These are phyloP conservation scores for Labia minor DNA, from an alignment of 2,888 invertebrate species.

Conservation along the genomic window DNA sequence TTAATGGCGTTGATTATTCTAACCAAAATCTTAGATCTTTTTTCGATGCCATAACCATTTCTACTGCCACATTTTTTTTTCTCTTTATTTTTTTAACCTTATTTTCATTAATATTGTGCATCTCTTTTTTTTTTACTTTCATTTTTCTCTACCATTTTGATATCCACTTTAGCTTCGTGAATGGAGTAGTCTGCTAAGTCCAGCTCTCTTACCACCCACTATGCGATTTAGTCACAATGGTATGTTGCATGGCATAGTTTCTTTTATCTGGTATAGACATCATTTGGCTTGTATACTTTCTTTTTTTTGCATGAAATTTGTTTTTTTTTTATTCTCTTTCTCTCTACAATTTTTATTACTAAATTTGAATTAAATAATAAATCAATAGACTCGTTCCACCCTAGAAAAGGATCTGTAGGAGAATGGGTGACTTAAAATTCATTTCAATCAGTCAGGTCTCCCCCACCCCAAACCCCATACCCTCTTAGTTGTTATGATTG, in stretches of 20 bases:
- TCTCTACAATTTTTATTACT: neutral
- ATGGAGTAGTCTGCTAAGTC: neutral
- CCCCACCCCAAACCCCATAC: neutral
- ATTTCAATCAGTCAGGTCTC: neutral
- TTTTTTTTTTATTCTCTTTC: conserved; percentile 14
- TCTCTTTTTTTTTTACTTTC: neutral
- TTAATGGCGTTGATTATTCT: conserved; percentile 4
- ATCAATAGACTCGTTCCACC: no score
- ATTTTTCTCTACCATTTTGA: neutral
- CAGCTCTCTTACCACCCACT: neutral
- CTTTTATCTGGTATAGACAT: neutral
- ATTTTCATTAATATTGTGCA: neutral
- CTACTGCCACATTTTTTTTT: neutral
- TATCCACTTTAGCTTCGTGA: neutral
- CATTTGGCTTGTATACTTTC: conserved; percentile 26
- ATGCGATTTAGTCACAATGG: conserved; percentile 22
- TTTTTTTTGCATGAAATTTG: conserved; percentile 23
- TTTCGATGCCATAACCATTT: conserved; percentile 7
- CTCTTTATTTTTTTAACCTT: no score
- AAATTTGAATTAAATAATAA: conserved; percentile 21
- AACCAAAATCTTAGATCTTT: neutral
- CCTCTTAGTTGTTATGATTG: conserved; percentile 26
- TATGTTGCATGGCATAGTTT: conserved; percentile 25
- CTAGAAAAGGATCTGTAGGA: neutral
- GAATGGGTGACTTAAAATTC: neutral